Base-by-base conservation (phyloP, 1,140 invertebrate genomes). In the Chelonus insularis region DNA sequence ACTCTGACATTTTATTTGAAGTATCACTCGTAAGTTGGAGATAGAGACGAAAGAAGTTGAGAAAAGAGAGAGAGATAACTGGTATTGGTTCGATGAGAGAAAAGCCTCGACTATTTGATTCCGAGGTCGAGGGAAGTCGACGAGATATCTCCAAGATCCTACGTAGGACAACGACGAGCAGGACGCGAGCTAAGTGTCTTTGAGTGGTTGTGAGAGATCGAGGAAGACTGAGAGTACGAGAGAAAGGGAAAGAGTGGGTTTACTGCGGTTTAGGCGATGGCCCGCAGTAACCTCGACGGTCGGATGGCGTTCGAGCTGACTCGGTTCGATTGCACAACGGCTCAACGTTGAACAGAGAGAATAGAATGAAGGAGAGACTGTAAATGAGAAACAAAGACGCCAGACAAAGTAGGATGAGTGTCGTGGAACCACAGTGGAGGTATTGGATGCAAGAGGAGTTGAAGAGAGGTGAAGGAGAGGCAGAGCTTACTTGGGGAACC, bases 201-300 rank as follows among this genome's bases (percentile, higher is more conserved):
- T 23, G 45, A 58, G 43, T 48, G 43, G 43, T 48, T 50, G 11
- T 9, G 23, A 14, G 12, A 7, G 29, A 9, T 21, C 8, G 16
- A 29, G 21, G 7, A 48, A 36, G 29, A 34, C 6, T 34, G 45
- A 37, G 16, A 39, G 16, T 6, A 20, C 16, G 32, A 47, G 55
- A 45, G 43, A 50, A 32, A 37, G 32, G 29, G 20, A 25, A 37
- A 45, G 50, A 61, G 59, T 55, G 51, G 59, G 29, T 61, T 61
- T 47, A 61, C 25, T 61, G 59, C 37, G 59, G 59, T 61, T 61
- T 61, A 61, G 51, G 59, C 59, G 59, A 55, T 61, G 51, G 59
- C 59, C 39, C 39, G 32, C 59, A 61, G 51, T 61, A 61, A 61
- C 51, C 51, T 55, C 59, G 41, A 54, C 18, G 45, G 37, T 55